Evolutionary conservation across 2,797 vertebrate genomes (phyloP).

Genomic region (Valencia hispanica): DNA sequence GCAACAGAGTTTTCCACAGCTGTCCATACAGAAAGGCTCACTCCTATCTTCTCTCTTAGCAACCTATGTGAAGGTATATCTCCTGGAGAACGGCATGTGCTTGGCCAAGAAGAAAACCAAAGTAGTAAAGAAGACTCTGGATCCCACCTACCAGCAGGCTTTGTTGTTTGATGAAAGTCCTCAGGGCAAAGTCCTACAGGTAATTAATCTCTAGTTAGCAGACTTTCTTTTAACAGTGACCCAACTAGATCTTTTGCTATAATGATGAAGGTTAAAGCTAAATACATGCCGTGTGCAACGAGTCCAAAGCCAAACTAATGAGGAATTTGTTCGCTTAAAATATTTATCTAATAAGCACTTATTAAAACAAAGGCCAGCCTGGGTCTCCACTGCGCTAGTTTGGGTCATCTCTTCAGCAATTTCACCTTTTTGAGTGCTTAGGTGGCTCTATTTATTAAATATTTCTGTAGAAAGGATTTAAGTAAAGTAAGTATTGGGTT

Average conservation of each 20-base stretch:
- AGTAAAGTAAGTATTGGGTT: not conserved
- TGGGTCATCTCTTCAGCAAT: no score
- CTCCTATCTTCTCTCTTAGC: conserved; percentile 72
- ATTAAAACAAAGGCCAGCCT: not conserved
- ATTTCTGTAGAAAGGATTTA: not conserved
- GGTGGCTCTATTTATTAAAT: no score
- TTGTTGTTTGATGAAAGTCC: conserved; percentile 96
- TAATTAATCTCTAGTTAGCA: conserved; percentile 24
- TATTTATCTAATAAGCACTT: not conserved
- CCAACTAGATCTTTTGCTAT: not conserved
- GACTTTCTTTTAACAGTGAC: not conserved
- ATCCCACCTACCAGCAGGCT: conserved; percentile 95
- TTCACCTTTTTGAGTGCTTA: no score
- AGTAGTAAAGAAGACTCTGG: conserved; percentile 91
- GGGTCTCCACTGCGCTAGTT: no score
- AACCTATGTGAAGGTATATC: conserved; percentile 96
- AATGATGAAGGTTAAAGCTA: not conserved
- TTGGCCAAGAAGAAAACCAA: conserved; percentile 98
- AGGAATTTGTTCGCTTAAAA: not conserved
- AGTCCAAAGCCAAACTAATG: no score
- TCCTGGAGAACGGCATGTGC: conserved; percentile 93
- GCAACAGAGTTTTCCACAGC: not conserved
- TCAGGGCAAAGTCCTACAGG: conserved; percentile 97
- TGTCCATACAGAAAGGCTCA: not conserved
- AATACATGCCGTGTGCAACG: not conserved